Evolutionary conservation across 2,113 vertebrate species (phyloP).

Genomic region (Chionodraco myersi): DNA sequence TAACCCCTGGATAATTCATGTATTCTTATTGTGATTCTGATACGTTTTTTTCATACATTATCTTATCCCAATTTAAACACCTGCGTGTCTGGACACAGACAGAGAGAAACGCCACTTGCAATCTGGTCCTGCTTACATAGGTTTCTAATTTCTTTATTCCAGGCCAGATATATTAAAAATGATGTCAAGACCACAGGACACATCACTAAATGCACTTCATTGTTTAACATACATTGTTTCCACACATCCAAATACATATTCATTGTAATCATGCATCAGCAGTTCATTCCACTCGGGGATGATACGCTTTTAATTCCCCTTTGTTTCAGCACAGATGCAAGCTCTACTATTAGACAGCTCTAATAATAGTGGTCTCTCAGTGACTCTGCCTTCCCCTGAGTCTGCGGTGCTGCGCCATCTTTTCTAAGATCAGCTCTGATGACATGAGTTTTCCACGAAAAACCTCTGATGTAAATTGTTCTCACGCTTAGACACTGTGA

Average conservation of each 20-base stretch:
- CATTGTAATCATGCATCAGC: constrained; percentile 26
- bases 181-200: not conserved
- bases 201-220: not conserved
- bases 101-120: not conserved
- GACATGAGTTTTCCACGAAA: constrained; percentile 38
- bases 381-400: constrained; percentile 47
- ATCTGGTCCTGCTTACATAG: not conserved
- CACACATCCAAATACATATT: constrained; percentile 8
- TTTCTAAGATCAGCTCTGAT: constrained; percentile 22
- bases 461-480: not conserved
- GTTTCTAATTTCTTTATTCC: not conserved
- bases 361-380: constrained; percentile 53
- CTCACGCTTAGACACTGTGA: not conserved
- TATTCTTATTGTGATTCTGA: no score
- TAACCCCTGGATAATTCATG: not conserved
- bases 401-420: constrained; percentile 12
- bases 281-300: constrained; percentile 31
- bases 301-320: constrained; percentile 58
- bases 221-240: not conserved
- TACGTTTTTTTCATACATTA: no score
- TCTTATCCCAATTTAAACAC: no score
- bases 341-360: constrained; percentile 52
- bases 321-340: constrained; percentile 58
- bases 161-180: not conserved
- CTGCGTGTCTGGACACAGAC: not conserved